Evolutionary conservation across 2,113 vertebrate species (phyloP).

Genomic region (Lates calcarifer): DNA sequence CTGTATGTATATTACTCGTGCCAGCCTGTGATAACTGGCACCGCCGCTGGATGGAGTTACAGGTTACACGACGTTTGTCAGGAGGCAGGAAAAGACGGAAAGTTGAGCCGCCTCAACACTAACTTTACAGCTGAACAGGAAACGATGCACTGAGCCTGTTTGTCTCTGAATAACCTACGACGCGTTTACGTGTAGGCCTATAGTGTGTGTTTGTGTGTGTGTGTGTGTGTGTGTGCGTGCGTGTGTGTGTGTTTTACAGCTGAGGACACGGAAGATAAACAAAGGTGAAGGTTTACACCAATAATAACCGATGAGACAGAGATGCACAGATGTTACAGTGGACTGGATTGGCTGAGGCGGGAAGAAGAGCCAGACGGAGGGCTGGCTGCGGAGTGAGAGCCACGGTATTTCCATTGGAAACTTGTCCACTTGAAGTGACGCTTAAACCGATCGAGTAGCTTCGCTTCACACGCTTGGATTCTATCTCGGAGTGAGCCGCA

Average conservation of each 20-base stretch:
- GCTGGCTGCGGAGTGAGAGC: background rate
- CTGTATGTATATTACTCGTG: too few relatives aligned
- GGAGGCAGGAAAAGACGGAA: too few relatives aligned
- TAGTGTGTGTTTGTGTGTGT: too few relatives aligned
- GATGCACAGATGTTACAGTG: rapidly evolving
- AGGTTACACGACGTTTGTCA: too few relatives aligned
- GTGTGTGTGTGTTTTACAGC: background rate
- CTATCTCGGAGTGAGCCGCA: background rate
- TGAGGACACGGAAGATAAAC: constrained; percentile 2
- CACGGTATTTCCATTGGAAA: too few relatives aligned
- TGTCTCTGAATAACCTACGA: background rate
- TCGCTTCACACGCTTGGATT: background rate
- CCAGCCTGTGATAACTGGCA: too few relatives aligned
- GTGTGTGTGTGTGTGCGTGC: background rate
- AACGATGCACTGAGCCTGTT: too few relatives aligned
- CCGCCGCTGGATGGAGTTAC: too few relatives aligned
- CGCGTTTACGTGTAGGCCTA: background rate
- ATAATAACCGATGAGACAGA: background rate
- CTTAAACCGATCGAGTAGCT: too few relatives aligned
- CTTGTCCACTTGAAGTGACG: too few relatives aligned
- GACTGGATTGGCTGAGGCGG: constrained; percentile 30
- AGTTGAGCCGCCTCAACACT: too few relatives aligned
- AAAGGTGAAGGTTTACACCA: constrained; percentile 7
- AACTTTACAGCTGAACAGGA: too few relatives aligned
- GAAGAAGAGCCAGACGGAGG: background rate